A percentile compares a stretch with the other conserved stretches of the same genome.
Evolutionary conservation across 2,113 vertebrate genomes (phyloP).

Genomic region (Dissostichus mawsoni): DNA sequence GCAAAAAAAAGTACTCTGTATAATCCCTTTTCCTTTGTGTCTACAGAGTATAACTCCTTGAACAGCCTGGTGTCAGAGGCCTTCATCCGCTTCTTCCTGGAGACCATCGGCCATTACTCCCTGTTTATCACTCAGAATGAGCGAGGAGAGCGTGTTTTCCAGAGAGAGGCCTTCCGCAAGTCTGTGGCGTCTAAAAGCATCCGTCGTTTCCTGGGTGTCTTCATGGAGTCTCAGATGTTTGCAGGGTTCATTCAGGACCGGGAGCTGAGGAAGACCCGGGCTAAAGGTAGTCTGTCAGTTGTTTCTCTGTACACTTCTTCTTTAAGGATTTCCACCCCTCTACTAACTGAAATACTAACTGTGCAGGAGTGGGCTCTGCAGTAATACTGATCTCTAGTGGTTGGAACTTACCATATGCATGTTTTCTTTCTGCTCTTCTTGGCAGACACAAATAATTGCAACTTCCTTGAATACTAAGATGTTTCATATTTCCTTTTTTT

Average conservation of each 20-base stretch:
- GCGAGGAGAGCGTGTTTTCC: slow-evolving; percentile 93
- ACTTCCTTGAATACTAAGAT: slow-evolving; percentile 7
- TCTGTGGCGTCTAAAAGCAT: slow-evolving; percentile 98
- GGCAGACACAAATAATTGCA: slow-evolving; percentile 18
- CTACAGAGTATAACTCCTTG: slow-evolving; percentile 93
- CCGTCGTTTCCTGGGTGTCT: slow-evolving; percentile 97
- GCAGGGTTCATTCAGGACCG: slow-evolving; percentile 98
- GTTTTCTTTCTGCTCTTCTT: slow-evolving; percentile 8
- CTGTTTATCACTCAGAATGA: slow-evolving; percentile 96
- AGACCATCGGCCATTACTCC: slow-evolving; percentile 97
- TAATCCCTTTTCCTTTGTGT: slow-evolving; percentile 31
- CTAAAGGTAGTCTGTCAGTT: slow-evolving; percentile 88
- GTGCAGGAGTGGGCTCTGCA: slow-evolving; percentile 23
- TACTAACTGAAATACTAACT: neutral
- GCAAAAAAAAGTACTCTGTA: neutral
- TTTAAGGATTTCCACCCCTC: slow-evolving; percentile 5
- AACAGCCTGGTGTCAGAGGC: slow-evolving; percentile 97
- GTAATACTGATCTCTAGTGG: slow-evolving; percentile 75
- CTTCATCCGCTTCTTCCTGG: slow-evolving; percentile 99
- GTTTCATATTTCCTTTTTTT: neutral
- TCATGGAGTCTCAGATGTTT: slow-evolving; percentile 99
- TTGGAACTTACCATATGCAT: slow-evolving; percentile 14
- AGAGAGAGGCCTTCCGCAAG: slow-evolving; percentile 97
- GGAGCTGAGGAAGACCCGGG: slow-evolving; percentile 94
- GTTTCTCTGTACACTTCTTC: neutral